Base-by-base conservation (phyloP, 2,888 invertebrate species). In the Microctonus aethiopoides region DNA sequence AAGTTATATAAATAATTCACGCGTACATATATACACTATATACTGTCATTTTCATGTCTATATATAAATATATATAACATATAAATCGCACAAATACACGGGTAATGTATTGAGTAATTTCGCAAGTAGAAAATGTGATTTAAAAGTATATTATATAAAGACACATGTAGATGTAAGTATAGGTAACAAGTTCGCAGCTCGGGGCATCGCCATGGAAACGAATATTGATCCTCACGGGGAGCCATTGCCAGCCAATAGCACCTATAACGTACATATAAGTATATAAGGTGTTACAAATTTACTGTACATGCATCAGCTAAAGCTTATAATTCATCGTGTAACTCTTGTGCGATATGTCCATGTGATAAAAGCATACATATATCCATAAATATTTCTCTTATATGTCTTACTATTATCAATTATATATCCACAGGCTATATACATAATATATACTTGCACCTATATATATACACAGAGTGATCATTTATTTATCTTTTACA, bases 201-300 rank as follows among this genome's bases (percentile, higher is more conserved):
- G 78, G 78, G 79, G 80, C 79, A 84, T 85, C 79, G 74, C 83
- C 83, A 85, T 85, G 84, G 85, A 77, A 83, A 85, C 85, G 80
- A 77, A 81, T 85, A 85, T 85, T 83, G 85, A 84, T 85, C 82
- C 79, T 76, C 73, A 75, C 76, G 77, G 72, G 76, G 39, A 65
- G 56, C 64, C 65, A 65, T 26, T 54, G 56, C 64, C 56, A 41
- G 54, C 56, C 54, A 54, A 54, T 65, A 65, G 46, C 61, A 62
- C 62, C 51, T 62, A 57, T 46, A 46, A 46, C 46, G 46, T 46
- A 16, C 9, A n/a, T 46, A 46, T 46, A 46, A 16, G 16, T n/a
- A 5, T 16, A 46, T 46, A 46, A 6, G 7, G 16, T 16, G 9
- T 16, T 46, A 16, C 20, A 16, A 5, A 46, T 46, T 16, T 46